A percentile compares a stretch with the other conserved stretches of the same genome.
phyloP scores from a whole-genome alignment of 1,140 invertebrate genomes.

The Drosophila sulfurigaster region DNA sequence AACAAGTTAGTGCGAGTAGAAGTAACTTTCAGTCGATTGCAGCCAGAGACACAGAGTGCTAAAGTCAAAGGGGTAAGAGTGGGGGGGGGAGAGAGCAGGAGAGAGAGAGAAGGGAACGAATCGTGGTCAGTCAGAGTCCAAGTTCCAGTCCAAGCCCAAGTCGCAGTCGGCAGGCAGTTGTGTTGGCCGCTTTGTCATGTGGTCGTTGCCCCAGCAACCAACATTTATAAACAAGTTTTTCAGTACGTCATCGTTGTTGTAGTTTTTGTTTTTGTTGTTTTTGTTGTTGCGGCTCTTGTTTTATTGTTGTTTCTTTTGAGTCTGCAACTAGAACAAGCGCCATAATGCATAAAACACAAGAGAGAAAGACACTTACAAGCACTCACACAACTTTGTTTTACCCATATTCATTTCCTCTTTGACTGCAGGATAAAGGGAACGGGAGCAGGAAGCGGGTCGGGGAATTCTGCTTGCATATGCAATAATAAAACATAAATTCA shows the following conservation, averaged over 20 bases:
- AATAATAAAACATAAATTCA: constrained; percentile 49
- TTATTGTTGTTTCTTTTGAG: constrained; percentile 44
- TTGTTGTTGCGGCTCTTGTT: constrained; percentile 18
- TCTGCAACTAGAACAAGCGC: constrained; percentile 54
- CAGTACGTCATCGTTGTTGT: constrained; percentile 58
- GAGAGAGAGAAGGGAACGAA: background rate
- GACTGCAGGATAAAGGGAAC: background rate
- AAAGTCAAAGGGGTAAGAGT: background rate
- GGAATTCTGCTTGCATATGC: constrained; percentile 42
- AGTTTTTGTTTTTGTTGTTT: constrained; percentile 20
- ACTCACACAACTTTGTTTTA: constrained; percentile 37
- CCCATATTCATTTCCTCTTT: constrained; percentile 23
- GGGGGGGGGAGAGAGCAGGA: background rate
- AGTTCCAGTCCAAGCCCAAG: background rate
- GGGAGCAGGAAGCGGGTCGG: constrained; percentile 27
- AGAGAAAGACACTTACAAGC: constrained; percentile 31
- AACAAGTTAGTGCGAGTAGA: constrained; percentile 56
- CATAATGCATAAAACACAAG: constrained; percentile 61
- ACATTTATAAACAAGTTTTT: constrained; percentile 77
- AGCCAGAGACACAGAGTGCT: constrained; percentile 14
- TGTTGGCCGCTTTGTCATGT: constrained; percentile 67
- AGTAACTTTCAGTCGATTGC: constrained; percentile 39
- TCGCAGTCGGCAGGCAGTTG: constrained; percentile 25
- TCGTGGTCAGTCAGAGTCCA: background rate
- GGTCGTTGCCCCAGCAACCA: constrained; percentile 82